Conservation (phyloP, 2,797 vertebrate genomes). For the Crenuchus spilurus region DNA sequence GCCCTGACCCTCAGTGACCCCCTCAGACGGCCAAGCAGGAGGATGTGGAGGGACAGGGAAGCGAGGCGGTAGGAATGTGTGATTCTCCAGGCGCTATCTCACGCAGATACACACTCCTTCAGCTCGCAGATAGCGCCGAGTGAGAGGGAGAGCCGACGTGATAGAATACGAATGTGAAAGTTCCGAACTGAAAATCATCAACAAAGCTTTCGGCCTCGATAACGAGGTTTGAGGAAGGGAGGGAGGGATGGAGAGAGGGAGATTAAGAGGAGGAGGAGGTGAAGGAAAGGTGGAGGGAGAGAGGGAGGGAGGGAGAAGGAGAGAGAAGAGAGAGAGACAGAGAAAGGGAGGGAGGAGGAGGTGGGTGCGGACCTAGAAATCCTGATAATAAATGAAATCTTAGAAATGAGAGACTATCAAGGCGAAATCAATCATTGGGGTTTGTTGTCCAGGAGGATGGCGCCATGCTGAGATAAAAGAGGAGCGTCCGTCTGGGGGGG, state of each 20-base stretch:
- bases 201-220: conserved; percentile 75
- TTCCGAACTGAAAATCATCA: conserved; percentile 80
- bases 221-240: conserved; percentile 76
- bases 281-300: conserved; percentile 54
- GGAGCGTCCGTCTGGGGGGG: conserved; percentile 76
- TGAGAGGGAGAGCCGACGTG: conserved; percentile 40
- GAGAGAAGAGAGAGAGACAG: conserved; percentile 48
- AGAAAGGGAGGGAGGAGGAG: conserved; percentile 44
- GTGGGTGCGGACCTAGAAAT: conserved; percentile 77
- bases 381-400: conserved; percentile 98
- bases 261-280: conserved; percentile 39
- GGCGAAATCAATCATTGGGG: conserved; percentile 96
- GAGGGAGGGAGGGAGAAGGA: conserved; percentile 16
- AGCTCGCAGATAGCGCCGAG: conserved; percentile 40
- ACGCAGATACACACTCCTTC: conserved; percentile 56
- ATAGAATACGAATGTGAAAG: conserved; percentile 63
- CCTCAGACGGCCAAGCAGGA: conserved; percentile 40
- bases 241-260: conserved; percentile 69
- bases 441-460: conserved; percentile 93
- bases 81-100: conserved; percentile 56
- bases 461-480: conserved; percentile 92
- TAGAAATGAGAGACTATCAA: conserved; percentile 91
- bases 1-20: conserved; percentile 70
- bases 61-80: conserved; percentile 64
- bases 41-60: conserved; percentile 60